phyloP scores from a whole-genome alignment of 1,140 invertebrate species.

The Drosophila takahashii region DNA sequence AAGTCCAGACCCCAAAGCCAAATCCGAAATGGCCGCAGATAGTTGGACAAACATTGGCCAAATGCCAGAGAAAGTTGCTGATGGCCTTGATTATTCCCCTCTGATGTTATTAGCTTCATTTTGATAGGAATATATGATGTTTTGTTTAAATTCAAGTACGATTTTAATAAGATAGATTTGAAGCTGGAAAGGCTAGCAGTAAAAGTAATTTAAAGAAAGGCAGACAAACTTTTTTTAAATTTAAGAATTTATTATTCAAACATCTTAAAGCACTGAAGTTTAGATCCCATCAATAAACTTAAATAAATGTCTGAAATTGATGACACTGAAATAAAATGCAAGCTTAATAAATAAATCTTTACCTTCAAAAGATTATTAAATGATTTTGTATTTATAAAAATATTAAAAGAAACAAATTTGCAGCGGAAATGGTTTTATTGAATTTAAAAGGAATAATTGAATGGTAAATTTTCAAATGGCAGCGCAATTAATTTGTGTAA shows the following conservation, averaged over 20 bases:
- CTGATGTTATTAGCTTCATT: slow-evolving; percentile 47
- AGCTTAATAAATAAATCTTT: too few relatives aligned
- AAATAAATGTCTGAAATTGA: too few relatives aligned
- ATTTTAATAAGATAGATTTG: slow-evolving; percentile 24
- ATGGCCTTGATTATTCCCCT: slow-evolving; percentile 39
- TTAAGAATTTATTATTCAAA: slow-evolving; percentile 1
- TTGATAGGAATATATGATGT: slow-evolving; percentile 17
- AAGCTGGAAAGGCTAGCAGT: too few relatives aligned
- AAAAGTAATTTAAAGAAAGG: background rate
- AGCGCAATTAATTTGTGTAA: slow-evolving; percentile 9
- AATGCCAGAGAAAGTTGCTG: slow-evolving; percentile 39
- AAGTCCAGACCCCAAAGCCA: slow-evolving; percentile 37
- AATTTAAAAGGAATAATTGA: too few relatives aligned
- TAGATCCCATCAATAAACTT: background rate
- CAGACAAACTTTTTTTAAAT: background rate
- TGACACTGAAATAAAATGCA: too few relatives aligned
- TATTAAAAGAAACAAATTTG: too few relatives aligned
- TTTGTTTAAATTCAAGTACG: slow-evolving; percentile 20
- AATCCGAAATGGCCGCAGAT: slow-evolving; percentile 45
- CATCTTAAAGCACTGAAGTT: background rate
- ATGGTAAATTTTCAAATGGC: background rate
- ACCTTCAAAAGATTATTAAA: too few relatives aligned
- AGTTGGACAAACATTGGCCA: slow-evolving; percentile 50
- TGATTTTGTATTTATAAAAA: too few relatives aligned
- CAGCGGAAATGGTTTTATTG: too few relatives aligned